phyloP scores from a whole-genome alignment of 1,140 invertebrate genomes.

The Pseudomyrmex sp. region DNA sequence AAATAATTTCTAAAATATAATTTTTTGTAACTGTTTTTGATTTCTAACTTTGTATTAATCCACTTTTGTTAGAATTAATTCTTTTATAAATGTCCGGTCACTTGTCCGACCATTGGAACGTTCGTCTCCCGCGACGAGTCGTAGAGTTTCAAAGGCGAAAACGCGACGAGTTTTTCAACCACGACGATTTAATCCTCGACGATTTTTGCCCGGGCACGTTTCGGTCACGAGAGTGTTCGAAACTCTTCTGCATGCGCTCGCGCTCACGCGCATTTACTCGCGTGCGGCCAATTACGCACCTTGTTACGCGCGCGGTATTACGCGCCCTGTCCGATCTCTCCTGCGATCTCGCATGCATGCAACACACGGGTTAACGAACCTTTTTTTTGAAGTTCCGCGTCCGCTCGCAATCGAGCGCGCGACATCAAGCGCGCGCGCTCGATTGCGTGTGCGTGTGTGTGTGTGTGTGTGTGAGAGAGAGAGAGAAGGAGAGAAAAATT shows the following conservation, averaged over 20 bases:
- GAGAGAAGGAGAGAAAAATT: slow-evolving; percentile 27
- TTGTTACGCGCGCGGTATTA: slow-evolving; percentile 69
- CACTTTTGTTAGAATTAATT: too few species aligned
- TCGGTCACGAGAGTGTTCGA: slow-evolving; percentile 36
- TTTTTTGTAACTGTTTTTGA: too few species aligned
- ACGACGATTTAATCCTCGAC: slow-evolving; percentile 59
- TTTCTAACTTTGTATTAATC: too few species aligned
- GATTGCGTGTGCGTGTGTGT: too few species aligned
- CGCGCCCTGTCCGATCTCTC: slow-evolving; percentile 49
- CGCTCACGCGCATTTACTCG: slow-evolving; percentile 64
- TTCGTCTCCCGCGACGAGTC: too few species aligned
- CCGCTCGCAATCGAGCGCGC: not conserved
- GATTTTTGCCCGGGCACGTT: slow-evolving; percentile 68
- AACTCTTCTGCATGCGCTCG: slow-evolving; percentile 30
- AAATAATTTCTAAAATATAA: too few species aligned
- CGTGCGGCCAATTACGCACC: slow-evolving; percentile 72
- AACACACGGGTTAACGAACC: slow-evolving; percentile 58
- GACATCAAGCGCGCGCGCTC: too few species aligned
- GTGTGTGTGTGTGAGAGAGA: not conserved
- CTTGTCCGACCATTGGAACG: too few species aligned
- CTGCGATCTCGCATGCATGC: slow-evolving; percentile 49
- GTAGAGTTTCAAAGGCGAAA: not conserved
- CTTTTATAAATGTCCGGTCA: too few species aligned
- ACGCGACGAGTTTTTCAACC: slow-evolving; percentile 71
- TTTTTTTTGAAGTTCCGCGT: slow-evolving; percentile 34